phyloP scores from a whole-genome alignment of 2,113 vertebrate genomes.

The Maccullochella peelii region DNA sequence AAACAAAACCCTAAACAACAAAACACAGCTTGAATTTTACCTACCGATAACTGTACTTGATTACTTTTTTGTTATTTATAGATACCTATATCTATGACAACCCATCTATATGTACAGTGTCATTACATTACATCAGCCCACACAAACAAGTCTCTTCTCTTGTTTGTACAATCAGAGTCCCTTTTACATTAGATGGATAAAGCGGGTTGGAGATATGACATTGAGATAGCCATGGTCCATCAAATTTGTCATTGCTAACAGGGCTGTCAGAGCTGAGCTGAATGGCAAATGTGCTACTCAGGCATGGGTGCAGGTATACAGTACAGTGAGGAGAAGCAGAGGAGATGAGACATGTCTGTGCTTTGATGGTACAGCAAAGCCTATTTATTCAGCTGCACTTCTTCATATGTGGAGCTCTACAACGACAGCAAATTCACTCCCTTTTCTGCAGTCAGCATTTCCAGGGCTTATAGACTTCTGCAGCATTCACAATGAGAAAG shows the following conservation, averaged over 20 bases:
- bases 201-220: constrained; percentile 55
- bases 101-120: neutral
- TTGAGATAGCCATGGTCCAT: constrained; percentile 50
- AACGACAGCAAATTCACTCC: constrained; percentile 27
- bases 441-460: constrained; percentile 43
- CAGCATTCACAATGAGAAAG: constrained; percentile 39
- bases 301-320: neutral
- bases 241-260: constrained; percentile 58
- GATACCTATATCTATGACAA: neutral
- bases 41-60: neutral
- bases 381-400: constrained; percentile 59
- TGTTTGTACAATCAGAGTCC: constrained; percentile 7
- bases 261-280: constrained; percentile 64
- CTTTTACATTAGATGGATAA: constrained; percentile 38
- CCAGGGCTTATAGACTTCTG: constrained; percentile 17
- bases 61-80: neutral
- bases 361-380: constrained; percentile 44
- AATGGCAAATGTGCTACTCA: constrained; percentile 59
- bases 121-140: neutral
- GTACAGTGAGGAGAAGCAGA: constrained; percentile 14
- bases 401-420: constrained; percentile 29
- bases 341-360: constrained; percentile 24
- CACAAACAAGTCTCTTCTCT: constrained; percentile 14
- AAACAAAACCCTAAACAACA: constrained; percentile 20
- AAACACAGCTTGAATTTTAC: constrained; percentile 23